phyloP scores from a whole-genome alignment of 2,797 vertebrate species.

The Spinibarbus caldwelli region DNA sequence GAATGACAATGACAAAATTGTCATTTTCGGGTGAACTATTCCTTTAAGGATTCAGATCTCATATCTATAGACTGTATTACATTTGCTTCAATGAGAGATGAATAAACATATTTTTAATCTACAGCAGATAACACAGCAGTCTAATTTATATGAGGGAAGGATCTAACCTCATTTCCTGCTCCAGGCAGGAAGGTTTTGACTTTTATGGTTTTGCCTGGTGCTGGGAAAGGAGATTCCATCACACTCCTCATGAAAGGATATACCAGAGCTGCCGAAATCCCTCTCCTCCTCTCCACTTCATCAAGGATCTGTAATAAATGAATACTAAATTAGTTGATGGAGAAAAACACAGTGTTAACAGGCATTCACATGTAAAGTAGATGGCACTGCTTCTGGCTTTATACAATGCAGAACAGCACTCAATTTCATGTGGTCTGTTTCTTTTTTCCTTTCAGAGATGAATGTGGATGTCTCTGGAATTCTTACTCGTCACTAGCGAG shows the following conservation, averaged over 20 bases:
- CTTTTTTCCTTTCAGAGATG: constrained; percentile 10
- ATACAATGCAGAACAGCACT: too few species aligned
- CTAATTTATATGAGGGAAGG: constrained; percentile 27
- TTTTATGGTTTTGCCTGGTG: constrained; percentile 97
- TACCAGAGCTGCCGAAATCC: constrained; percentile 95
- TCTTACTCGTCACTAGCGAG: constrained; percentile 15
- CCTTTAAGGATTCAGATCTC: neutral
- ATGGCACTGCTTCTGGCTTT: too few species aligned
- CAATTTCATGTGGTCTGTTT: neutral
- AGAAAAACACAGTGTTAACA: constrained; percentile 16
- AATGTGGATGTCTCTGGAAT: neutral
- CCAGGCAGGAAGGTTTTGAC: constrained; percentile 98
- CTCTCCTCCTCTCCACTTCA: constrained; percentile 95
- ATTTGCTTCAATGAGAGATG: neutral
- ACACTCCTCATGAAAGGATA: constrained; percentile 99
- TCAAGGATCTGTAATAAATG: constrained; percentile 87
- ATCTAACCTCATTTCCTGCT: constrained; percentile 95
- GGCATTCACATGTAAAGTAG: neutral
- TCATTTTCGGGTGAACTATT: too few species aligned
- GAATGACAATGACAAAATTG: neutral
- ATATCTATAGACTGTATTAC: neutral
- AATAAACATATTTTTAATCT: constrained; percentile 8
- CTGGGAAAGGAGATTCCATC: constrained; percentile 99
- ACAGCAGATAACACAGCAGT: constrained; percentile 14
- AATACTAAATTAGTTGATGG: neutral